Conservation (phyloP, 2,888 invertebrate genomes). For the Rhagonycha fulva region DNA sequence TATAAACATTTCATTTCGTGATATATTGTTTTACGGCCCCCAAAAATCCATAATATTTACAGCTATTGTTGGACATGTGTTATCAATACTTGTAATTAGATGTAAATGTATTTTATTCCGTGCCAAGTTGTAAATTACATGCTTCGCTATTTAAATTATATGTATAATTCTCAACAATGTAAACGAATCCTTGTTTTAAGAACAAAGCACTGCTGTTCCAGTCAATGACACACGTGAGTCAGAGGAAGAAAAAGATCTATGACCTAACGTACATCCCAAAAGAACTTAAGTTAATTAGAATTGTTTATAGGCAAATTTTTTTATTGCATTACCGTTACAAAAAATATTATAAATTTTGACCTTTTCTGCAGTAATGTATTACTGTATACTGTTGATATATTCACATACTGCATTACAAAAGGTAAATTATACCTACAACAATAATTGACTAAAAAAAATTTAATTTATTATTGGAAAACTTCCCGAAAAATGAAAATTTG, state of each 20-base stretch:
- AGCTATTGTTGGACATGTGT: not conserved
- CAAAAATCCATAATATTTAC: not conserved
- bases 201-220: slow-evolving; percentile 35
- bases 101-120: not conserved
- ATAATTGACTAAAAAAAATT: too few species aligned
- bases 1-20: too few species aligned
- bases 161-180: slow-evolving; percentile 17
- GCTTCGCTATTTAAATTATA: slow-evolving; percentile 13
- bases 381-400: not conserved
- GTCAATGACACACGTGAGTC: slow-evolving; percentile 32
- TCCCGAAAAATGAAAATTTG: too few species aligned
- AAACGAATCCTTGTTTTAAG: slow-evolving; percentile 32
- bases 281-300: not conserved
- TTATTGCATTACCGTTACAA: not conserved
- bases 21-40: not conserved
- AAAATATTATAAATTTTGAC: not conserved
- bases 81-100: not conserved
- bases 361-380: not conserved
- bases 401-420: too few species aligned
- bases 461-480: too few species aligned
- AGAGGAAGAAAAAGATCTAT: slow-evolving; percentile 24
- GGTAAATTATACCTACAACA: too few species aligned
- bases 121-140: slow-evolving; percentile 9
- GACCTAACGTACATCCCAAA: not conserved
- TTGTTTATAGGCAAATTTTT: not conserved